phyloP scores from a whole-genome alignment of 2,113 vertebrate genomes.

The Verasper variegatus region DNA sequence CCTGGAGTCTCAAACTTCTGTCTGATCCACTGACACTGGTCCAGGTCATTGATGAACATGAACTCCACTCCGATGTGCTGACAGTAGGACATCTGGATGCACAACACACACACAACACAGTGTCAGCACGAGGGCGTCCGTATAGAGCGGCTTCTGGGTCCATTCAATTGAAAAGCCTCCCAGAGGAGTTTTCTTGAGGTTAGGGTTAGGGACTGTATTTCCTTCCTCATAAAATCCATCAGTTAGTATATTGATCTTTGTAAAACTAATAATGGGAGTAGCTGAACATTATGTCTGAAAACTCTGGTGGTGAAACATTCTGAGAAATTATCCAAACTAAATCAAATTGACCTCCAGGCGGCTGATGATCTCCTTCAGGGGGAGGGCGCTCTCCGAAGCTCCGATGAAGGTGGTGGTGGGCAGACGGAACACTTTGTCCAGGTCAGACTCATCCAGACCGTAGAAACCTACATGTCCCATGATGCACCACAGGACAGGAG shows the following conservation, averaged over 20 bases:
- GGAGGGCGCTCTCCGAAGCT: conserved; percentile 90
- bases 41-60: conserved; percentile 99
- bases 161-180: too few relatives aligned
- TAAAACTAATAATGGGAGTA: too few relatives aligned
- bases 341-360: conserved; percentile 86
- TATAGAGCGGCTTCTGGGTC: too few relatives aligned
- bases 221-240: too few relatives aligned
- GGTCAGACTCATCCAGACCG: conserved; percentile 92
- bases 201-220: too few relatives aligned
- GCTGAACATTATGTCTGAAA: too few relatives aligned
- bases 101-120: neutral
- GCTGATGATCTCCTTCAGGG: conserved; percentile 95
- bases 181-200: too few relatives aligned
- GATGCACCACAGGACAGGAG: conserved; percentile 48
- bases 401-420: conserved; percentile 99
- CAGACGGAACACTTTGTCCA: conserved; percentile 96
- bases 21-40: conserved; percentile 99
- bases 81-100: conserved; percentile 92
- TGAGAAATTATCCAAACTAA: too few relatives aligned
- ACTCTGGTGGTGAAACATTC: too few relatives aligned
- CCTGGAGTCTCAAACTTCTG: conserved; percentile 96
- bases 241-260: too few relatives aligned
- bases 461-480: conserved; percentile 90
- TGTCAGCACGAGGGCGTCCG: too few relatives aligned
- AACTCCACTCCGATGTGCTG: conserved; percentile 99